Base-by-base conservation (phyloP, 2,113 vertebrate species). In the Rallus limicola region DNA sequence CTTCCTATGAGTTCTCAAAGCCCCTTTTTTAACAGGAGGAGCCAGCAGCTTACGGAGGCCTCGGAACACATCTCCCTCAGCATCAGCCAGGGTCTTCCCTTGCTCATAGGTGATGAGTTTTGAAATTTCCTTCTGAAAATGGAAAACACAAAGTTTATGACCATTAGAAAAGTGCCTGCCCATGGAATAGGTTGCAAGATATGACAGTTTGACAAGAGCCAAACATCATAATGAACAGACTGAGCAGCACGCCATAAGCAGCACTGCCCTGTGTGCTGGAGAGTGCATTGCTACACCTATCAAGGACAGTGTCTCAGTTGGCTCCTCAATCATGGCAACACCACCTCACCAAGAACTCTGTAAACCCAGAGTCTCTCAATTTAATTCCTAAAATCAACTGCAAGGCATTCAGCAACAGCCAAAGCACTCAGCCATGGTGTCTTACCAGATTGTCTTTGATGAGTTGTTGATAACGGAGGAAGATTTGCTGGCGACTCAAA, bases 381-480 rank as follows among this genome's bases (percentile, higher is more conserved):
- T 88, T 56, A 80, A 38, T 46, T 93, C 79, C 74, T 82, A 68
- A 56, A 77, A 86, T 71, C 72, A 64, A 70, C 29, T 65, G 82
- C 38, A 59, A 65, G 10, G 10, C 42, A 71, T 31, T 68, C 64
- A 79, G 87, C 59, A 85, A 53, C 9, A 94, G 60, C 55, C 52
- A 76, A n/a, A 46, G 81, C 78, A 62, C 33, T 52, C 12, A 95
- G 48, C 26, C 4, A 2, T 11, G 72, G 50, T 52, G 74, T 96
- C 99, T 99, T 97, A 99, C 99, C 98, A 99, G 98, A 95, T 99
- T 99, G 92, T 99, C 99, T 97, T 99, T 99, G 98, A 99, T 99
- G 82, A 99, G 98, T 82, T 99, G 99, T 91, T 99, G 99, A 95
- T 99, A 99, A 82, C 99, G 98, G 48, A 99, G 98, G 69, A 99